Base-by-base conservation (phyloP, 2,888 invertebrate species). In the Tanypteryx hageni region DNA sequence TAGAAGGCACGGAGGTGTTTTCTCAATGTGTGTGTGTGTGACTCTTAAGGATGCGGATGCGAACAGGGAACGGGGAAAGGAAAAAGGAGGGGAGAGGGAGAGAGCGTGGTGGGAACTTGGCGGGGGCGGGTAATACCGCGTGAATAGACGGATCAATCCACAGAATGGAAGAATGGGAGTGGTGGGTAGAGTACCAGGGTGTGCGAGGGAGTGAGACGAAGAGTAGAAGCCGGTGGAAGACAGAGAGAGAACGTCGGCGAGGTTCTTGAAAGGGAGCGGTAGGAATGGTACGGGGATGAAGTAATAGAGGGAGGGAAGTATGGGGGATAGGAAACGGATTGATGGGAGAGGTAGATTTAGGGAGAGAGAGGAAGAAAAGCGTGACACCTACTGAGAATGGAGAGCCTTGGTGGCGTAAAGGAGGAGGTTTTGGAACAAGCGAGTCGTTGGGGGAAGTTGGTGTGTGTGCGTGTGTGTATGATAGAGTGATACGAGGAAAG, bases 121-220 rank as follows among this genome's bases (percentile, higher is more conserved):
- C 82, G 82, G 16, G 86, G 86, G 61, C 16, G 86, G 86, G 27
- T 86, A 61, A 61, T 86, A 44, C 64, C 64, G 64, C 68, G 89
- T 89, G 89, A 89, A 89, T 64, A 56, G 89, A 64, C 31, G 89
- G 89, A 68, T 89, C 89, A 68, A 64, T 9, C 68, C 18, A 2
- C 56, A 0, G 31, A 11, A 64, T 31, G 31, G 64, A 18, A 18
- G 11, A n/a, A 27, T 22, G 10, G 27, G 89, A 14, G 59, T 8
- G 22, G 27, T 3, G 13, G 59, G 18, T 7, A 68, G 68, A 18
- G 27, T 14, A 61, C 58, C 31, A 31, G 22, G 61, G 18, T 18
- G n/a, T 11, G 27, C 13, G 86, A 11, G 59, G 86, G 27, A 14
- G n/a, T 11, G 31, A 27, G 18, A 44, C 11, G 44, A 14, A n/a